These are phyloP conservation scores for Clupea harengus DNA, from an alignment of 2,113 vertebrate species.

Conservation along the genomic window DNA sequence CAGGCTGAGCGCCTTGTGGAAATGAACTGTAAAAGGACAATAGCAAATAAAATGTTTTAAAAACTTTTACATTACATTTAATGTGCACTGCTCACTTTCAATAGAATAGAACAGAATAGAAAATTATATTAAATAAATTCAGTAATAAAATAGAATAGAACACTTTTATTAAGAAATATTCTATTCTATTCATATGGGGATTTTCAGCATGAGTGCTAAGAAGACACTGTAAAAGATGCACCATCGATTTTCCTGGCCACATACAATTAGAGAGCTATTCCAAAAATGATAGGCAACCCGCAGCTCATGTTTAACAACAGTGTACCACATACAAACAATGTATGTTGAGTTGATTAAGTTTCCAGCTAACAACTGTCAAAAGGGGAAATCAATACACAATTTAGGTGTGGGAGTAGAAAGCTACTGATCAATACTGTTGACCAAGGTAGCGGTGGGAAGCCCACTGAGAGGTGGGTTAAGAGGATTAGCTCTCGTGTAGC, in stretches of 20 bases:
- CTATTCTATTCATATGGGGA: background rate
- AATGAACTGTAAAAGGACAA: too few relatives aligned
- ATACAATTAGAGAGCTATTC: background rate
- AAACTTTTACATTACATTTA: background rate
- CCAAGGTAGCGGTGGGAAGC: slow-evolving; percentile 53
- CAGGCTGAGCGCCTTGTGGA: background rate
- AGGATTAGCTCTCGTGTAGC: slow-evolving; percentile 70
- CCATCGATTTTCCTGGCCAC: background rate
- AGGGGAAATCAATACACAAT: slow-evolving; percentile 75
- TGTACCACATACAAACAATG: slow-evolving; percentile 64
- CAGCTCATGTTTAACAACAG: slow-evolving; percentile 49
- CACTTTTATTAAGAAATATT: background rate
- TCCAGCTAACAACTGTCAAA: slow-evolving; percentile 72
- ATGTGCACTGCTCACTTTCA: too few relatives aligned
- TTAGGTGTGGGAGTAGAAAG: slow-evolving; percentile 64
- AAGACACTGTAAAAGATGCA: background rate
- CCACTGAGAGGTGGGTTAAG: slow-evolving; percentile 62
- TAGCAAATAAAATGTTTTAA: too few relatives aligned
- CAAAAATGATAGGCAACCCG: slow-evolving; percentile 39
- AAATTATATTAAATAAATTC: too few relatives aligned
- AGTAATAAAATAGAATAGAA: too few relatives aligned
- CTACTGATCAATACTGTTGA: slow-evolving; percentile 64
- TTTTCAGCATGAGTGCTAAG: background rate
- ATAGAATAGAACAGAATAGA: too few relatives aligned
- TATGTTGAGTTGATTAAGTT: slow-evolving; percentile 69